Percentiles rank a stretch among this genome's conserved stretches.
These are phyloP conservation scores for Eurytoma californica DNA, from an alignment of 2,888 invertebrate genomes.

Conservation along the genomic window DNA sequence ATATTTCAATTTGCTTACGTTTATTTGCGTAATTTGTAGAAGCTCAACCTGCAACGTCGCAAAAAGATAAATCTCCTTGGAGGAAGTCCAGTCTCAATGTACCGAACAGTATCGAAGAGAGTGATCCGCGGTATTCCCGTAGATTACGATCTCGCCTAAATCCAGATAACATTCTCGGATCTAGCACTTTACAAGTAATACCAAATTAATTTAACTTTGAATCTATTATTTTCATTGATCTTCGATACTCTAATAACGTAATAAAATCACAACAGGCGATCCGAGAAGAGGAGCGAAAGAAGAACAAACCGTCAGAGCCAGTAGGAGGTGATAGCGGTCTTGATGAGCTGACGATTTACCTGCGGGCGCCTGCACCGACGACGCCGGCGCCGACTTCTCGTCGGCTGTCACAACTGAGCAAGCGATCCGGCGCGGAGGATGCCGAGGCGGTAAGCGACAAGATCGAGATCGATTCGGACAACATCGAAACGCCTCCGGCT, in stretches of 20 bases:
- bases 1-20: background rate
- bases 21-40: slow-evolving; percentile 74
- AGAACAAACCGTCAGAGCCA: slow-evolving; percentile 62
- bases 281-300: slow-evolving; percentile 73
- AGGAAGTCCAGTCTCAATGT: slow-evolving; percentile 83
- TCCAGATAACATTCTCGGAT: slow-evolving; percentile 70
- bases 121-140: slow-evolving; percentile 78
- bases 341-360: slow-evolving; percentile 71
- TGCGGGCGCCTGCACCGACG: slow-evolving; percentile 67
- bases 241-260: background rate
- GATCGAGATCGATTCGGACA: slow-evolving; percentile 91
- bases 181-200: slow-evolving; percentile 73
- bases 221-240: background rate
- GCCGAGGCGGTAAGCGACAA: slow-evolving; percentile 77
- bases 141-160: slow-evolving; percentile 74
- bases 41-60: slow-evolving; percentile 80
- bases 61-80: slow-evolving; percentile 87
- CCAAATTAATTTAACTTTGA: background rate
- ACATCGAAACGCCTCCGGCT: slow-evolving; percentile 92
- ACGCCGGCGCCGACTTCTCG: slow-evolving; percentile 61
- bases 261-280: slow-evolving; percentile 65
- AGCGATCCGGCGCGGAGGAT: slow-evolving; percentile 59
- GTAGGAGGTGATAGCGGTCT: slow-evolving; percentile 54
- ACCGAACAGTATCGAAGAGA: slow-evolving; percentile 80
- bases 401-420: slow-evolving; percentile 64